These are phyloP conservation scores for Mionectes olivaceus DNA, from an alignment of 2,797 vertebrate species.

Conservation along the genomic window DNA sequence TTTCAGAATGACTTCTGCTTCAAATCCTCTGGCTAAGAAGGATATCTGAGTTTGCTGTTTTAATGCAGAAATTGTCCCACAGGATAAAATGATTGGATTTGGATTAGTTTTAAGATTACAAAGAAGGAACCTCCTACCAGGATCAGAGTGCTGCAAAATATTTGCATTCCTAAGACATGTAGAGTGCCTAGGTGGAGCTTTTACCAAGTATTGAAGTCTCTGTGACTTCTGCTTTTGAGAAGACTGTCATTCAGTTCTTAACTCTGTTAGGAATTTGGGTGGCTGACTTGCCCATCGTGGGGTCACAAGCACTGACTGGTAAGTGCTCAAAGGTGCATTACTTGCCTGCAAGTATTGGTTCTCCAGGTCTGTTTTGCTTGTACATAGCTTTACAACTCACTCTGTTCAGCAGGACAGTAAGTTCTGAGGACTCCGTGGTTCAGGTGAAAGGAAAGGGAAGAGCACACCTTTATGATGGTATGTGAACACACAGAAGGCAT, in stretches of 20 bases:
- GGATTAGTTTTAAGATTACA: background rate
- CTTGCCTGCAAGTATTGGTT: background rate
- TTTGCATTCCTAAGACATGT: background rate
- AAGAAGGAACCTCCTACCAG: constrained; percentile 9
- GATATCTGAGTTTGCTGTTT: background rate
- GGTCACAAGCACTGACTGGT: background rate
- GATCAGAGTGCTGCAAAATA: constrained; percentile 27
- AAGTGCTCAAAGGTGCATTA: background rate
- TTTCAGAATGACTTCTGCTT: background rate
- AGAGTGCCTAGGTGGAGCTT: constrained; percentile 23
- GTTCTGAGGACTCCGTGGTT: background rate
- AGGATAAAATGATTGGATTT: background rate
- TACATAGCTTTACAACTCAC: background rate
- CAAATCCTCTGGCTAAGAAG: constrained; percentile 1
- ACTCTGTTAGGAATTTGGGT: background rate
- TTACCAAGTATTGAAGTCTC: background rate
- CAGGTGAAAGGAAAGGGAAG: background rate
- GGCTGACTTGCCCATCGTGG: background rate
- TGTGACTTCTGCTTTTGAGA: background rate
- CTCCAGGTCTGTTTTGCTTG: background rate
- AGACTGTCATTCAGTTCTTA: background rate
- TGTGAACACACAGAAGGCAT: background rate
- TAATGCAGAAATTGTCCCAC: background rate
- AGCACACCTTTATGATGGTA: background rate
- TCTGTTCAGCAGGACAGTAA: background rate